Percentiles rank a stretch among this genome's conserved stretches.
Evolutionary conservation across 2,888 invertebrate genomes (phyloP).

Genomic region (Habroteleia sp.): DNA sequence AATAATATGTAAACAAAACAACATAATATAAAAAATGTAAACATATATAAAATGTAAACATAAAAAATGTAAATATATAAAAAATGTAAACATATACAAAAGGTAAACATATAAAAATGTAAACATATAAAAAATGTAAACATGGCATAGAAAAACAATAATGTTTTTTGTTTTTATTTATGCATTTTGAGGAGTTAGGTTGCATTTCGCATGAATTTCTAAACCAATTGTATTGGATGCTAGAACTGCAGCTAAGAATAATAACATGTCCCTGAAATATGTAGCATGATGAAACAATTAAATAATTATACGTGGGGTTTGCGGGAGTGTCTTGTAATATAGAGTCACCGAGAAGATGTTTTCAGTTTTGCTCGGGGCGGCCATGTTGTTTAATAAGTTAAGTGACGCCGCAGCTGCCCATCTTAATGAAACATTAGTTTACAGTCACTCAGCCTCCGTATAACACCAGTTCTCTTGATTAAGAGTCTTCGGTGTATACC

Average conservation of each 20-base stretch:
- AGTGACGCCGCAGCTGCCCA: slow-evolving; percentile 80
- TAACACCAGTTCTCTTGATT: slow-evolving; percentile 64
- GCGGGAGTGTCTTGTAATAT: slow-evolving; percentile 58
- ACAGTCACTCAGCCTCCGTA: slow-evolving; percentile 71
- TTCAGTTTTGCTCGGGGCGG: slow-evolving; percentile 67
- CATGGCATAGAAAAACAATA: too few species aligned
- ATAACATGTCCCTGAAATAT: slow-evolving; percentile 34
- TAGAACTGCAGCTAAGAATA: slow-evolving; percentile 31
- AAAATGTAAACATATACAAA: too few species aligned
- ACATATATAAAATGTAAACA: too few species aligned
- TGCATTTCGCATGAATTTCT: too few species aligned
- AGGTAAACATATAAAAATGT: too few species aligned
- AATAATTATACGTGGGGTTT: slow-evolving; percentile 70
- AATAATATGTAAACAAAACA: too few species aligned
- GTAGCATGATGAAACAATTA: slow-evolving; percentile 68
- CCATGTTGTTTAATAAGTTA: slow-evolving; percentile 80
- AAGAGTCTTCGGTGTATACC: slow-evolving; percentile 43
- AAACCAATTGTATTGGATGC: slow-evolving; percentile 13
- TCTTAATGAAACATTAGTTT: slow-evolving; percentile 80
- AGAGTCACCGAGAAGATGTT: slow-evolving; percentile 61
- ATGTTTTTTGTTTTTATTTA: too few species aligned
- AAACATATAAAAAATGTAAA: too few species aligned
- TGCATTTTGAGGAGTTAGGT: too few species aligned
- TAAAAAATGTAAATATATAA: too few species aligned
- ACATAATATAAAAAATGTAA: too few species aligned